phyloP scores from a whole-genome alignment of 2,888 invertebrate genomes.

The Heliconius erato region DNA sequence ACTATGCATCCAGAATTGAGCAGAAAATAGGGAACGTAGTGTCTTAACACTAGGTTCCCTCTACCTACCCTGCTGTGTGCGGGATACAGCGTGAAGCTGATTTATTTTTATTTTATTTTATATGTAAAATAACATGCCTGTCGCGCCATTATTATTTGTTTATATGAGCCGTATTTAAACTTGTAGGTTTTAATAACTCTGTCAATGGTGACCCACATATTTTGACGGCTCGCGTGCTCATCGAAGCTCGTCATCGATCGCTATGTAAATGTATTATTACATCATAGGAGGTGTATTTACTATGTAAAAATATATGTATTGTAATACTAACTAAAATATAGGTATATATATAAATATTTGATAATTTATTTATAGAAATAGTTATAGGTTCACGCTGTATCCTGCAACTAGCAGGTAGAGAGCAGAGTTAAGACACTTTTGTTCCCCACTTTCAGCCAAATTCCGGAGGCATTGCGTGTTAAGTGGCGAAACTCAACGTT shows the following conservation, averaged over 20 bases:
- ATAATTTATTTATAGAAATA: too few relatives aligned
- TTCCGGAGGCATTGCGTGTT: too few relatives aligned
- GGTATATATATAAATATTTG: too few relatives aligned
- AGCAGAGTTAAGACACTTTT: too few relatives aligned
- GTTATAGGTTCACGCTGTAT: not conserved
- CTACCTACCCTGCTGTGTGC: too few relatives aligned
- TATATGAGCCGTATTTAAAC: conserved; percentile 12
- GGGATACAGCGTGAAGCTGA: not conserved
- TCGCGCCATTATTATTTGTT: not conserved
- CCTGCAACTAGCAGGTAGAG: too few relatives aligned
- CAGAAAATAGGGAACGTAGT: too few relatives aligned
- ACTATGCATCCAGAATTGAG: too few relatives aligned
- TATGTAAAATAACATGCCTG: not conserved
- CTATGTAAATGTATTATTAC: conserved; percentile 61
- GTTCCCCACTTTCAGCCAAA: too few relatives aligned
- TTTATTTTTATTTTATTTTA: conserved; percentile 4
- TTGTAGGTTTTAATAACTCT: conserved; percentile 40
- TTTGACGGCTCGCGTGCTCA: conserved; percentile 41
- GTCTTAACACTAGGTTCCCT: too few relatives aligned
- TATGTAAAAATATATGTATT: conserved; percentile 3
- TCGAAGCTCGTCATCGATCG: conserved; percentile 44
- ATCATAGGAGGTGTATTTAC: conserved; percentile 43
- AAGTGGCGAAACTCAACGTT: too few relatives aligned
- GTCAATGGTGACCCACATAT: conserved; percentile 42
- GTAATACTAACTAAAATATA: not conserved